These are phyloP conservation scores for Stichopus horrens DNA, from an alignment of 53 echinoderm and acorn worm genomes.

Conservation along the genomic window DNA sequence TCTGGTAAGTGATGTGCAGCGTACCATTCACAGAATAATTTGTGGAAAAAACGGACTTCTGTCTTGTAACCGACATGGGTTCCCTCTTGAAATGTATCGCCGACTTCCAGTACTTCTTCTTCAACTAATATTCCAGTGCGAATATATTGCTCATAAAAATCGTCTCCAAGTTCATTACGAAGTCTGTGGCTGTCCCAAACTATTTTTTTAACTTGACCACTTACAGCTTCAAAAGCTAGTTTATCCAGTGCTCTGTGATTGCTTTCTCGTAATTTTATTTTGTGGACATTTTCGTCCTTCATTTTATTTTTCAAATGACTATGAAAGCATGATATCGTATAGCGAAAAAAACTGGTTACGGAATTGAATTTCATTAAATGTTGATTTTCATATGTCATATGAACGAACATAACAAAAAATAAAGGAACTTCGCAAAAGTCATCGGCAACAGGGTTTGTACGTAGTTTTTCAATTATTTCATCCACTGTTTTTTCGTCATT, in stretches of 20 bases:
- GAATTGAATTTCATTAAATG: background rate
- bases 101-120: conserved; percentile 2
- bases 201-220: background rate
- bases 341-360: conserved; percentile 21
- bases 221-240: conserved; percentile 1
- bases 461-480: background rate
- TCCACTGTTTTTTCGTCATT: background rate
- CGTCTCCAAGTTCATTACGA: background rate
- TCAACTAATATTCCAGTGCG: conserved; percentile 15
- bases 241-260: background rate
- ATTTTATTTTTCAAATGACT: conserved; percentile 28
- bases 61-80: background rate
- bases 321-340: conserved; percentile 17
- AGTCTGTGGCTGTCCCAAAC: background rate
- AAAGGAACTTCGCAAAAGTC: conserved; percentile 6
- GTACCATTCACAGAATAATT: conserved; percentile 32
- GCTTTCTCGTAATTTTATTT: background rate
- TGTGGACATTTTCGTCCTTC: background rate
- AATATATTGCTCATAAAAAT: conserved; percentile 23
- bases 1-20: background rate
- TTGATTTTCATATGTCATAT: conserved; percentile 3
- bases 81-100: background rate
- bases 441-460: background rate
- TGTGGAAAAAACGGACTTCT: conserved; percentile 30
- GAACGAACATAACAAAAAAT: conserved; percentile 12